These are phyloP conservation scores for Mesoclemmys tuberculata DNA, from an alignment of 2,113 vertebrate genomes.

Conservation along the genomic window DNA sequence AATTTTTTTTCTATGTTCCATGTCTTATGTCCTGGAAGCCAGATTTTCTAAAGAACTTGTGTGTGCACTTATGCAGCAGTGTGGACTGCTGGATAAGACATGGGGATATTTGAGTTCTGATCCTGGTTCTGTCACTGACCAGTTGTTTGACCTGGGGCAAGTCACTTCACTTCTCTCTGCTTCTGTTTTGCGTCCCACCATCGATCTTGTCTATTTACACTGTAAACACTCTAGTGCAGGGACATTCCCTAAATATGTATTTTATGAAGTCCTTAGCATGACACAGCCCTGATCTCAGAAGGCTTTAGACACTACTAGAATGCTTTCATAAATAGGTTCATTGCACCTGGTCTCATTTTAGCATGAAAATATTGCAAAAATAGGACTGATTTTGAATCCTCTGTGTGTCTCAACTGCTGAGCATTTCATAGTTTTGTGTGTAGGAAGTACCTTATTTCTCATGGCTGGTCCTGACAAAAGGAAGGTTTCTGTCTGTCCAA, in stretches of 20 bases:
- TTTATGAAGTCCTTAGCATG: fast-evolving
- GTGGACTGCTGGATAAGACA: not conserved
- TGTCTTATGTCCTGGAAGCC: not conserved
- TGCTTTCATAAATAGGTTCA: not conserved
- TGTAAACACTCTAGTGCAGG: fast-evolving
- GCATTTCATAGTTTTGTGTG: not conserved
- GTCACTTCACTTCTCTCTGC: fast-evolving
- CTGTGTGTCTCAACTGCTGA: not conserved
- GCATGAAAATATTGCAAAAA: fast-evolving
- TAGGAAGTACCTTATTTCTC: not conserved
- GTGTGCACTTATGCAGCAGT: not conserved
- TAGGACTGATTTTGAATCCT: not conserved
- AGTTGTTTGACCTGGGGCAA: not conserved
- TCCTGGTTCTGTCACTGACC: not conserved
- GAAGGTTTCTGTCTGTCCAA: not conserved
- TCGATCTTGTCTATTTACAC: not conserved
- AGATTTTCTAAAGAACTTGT: not conserved
- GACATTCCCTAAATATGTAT: not conserved
- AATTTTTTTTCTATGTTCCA: not conserved
- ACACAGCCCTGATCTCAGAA: fast-evolving
- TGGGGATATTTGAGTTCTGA: not conserved
- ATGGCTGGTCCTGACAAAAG: not conserved
- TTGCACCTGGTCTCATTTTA: not conserved
- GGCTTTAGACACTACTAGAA: fast-evolving
- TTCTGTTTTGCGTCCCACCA: fast-evolving